phyloP scores from a whole-genome alignment of 2,888 invertebrate species.

The Sericinus montela region DNA sequence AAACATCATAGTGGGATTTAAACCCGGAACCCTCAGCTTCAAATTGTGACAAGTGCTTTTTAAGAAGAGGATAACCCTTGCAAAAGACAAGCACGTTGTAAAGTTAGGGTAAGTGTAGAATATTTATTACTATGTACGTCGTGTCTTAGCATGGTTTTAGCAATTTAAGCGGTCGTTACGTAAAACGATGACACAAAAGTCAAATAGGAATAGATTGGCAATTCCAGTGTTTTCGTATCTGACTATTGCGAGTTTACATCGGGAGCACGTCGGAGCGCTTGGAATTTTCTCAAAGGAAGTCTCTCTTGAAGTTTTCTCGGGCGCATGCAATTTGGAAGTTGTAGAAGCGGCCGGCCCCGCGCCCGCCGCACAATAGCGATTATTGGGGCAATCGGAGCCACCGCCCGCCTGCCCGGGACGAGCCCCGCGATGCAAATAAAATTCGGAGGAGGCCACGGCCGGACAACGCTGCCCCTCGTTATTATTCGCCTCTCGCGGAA shows the following conservation, averaged over 20 bases:
- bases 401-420: slow-evolving; percentile 43
- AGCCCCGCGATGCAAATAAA: slow-evolving; percentile 72
- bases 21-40: no score
- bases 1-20: no score
- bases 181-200: slow-evolving; percentile 29
- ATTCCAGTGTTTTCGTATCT: slow-evolving; percentile 54
- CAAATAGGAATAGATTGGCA: slow-evolving; percentile 52
- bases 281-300: slow-evolving; percentile 68
- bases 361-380: slow-evolving; percentile 57
- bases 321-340: slow-evolving; percentile 67
- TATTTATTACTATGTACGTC: no score
- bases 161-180: no score
- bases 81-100: no score
- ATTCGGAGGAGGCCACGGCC: slow-evolving; percentile 62
- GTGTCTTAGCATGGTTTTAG: no score
- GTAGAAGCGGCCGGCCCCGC: slow-evolving; percentile 40
- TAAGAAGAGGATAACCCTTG: no score
- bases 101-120: no score
- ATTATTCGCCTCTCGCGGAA: slow-evolving; percentile 76
- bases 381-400: slow-evolving; percentile 67
- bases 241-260: slow-evolving; percentile 58
- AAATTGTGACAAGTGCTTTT: no score
- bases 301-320: slow-evolving; percentile 65
- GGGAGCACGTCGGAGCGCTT: slow-evolving; percentile 53
- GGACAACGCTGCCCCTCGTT: slow-evolving; percentile 74